Evolutionary conservation across 2,797 vertebrate genomes (phyloP), one percentile per base, ranked within the genome.

Genomic region (Gymnothorax javanicus): DNA sequence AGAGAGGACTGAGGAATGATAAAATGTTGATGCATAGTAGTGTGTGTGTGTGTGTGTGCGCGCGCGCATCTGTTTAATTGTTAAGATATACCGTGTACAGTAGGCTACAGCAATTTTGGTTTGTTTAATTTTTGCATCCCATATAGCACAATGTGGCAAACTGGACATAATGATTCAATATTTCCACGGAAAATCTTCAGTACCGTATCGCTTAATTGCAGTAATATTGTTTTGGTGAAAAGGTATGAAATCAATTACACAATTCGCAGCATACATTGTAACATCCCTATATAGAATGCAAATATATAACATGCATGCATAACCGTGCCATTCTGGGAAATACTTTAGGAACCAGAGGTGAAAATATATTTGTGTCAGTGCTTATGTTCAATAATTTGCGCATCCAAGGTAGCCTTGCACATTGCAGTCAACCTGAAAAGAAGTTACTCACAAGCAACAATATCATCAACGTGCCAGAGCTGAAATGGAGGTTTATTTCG

Each of bases 1-100:
- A n/a, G 83, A 50, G 69, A 56, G 50, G 81, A 43, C n/a, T 81
- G 56, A 56, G 59, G 56, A 60, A 83, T 27, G 81, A 56, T n/a
- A 23, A 54, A 82, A 54, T 58, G 82, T 56, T 7, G 77, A 54
- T 56, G 9, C 52, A 56, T 15, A 57, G 56, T 12, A 56, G 82
- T 12, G 27, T 17, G 25, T 43, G 33, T 43, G 62, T 69, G 60
- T 84, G 84, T 67, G 64, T 83, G 86, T 82, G 7, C 60, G 23
- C 6, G 73, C 4, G 27, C 73, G 50, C 23, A 15, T n/a, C 52
- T 25, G 8, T 25, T 25, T 1, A 71, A 12, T 8, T 71, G 17
- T 52, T 54, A 67, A 25, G 23, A 67, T 67, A 17, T 81, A 20
- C 67, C 67, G 15, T 17, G 17, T n/a, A n/a, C n/a, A n/a, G n/a